Base-by-base conservation (phyloP, 2,797 vertebrate species). In the Paedocypris micromegethes region DNA sequence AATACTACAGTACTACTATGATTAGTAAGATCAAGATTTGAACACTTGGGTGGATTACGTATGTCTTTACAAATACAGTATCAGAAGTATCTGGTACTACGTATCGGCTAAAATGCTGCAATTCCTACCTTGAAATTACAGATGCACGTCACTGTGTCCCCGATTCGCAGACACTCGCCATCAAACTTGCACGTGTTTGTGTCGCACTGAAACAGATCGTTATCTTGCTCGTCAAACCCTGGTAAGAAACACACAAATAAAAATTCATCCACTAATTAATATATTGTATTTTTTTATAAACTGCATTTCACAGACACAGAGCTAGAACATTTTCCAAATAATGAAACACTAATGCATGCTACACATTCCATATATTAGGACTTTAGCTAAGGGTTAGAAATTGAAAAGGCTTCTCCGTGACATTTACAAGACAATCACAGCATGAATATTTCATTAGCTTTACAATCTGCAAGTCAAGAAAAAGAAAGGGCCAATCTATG, bases 121-220 rank as follows among this genome's bases (percentile, higher is more conserved):
- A 9, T 42, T 58, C 88, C 90, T 92, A 93, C 92, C 91, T 93
- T 93, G 83, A 93, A 92, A 85, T 93, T 90, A 85, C 92, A 93
- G 86, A 92, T 89, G 83, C 92, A 93, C 77, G 91, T 93, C 85
- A 92, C 90, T 65, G 89, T 92, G 85, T 93, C 90, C 83, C 91
- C 92, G 77, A 93, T 93, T 78, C 89, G 89, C 86, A 93, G 89
- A 86, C 92, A 93, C 78, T 92, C 90, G 59, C 92, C 92, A 65
- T 92, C 91, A 80, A 91, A 93, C 89, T 93, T 92, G 86, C 92
- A 93, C 72, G 91, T 92, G 88, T 92, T 92, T 77, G 91, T 91
- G 83, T 92, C 90, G 75, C 92, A 93, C 72, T 91, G 89, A 85
- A 93, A 93, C 72, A 92, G 88, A 86, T 92, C 91, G 37, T 91